Percentiles rank a stretch among this genome's conserved stretches.
These are phyloP conservation scores for Heliconius aoede DNA, from an alignment of 2,888 invertebrate species.

Conservation along the genomic window DNA sequence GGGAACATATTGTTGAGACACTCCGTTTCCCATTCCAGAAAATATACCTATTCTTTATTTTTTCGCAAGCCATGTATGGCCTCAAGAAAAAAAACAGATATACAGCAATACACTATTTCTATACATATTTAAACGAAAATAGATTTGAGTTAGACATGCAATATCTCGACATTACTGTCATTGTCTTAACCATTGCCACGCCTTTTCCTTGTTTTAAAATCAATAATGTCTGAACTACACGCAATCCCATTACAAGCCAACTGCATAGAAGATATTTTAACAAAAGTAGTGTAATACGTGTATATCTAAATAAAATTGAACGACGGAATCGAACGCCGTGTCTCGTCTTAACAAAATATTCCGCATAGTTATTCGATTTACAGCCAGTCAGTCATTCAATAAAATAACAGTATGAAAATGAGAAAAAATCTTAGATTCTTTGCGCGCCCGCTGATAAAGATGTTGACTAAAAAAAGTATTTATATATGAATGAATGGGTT, in stretches of 20 bases:
- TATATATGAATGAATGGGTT: too few species aligned
- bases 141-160: neutral
- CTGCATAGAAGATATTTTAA: neutral
- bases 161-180: neutral
- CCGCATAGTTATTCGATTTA: too few species aligned
- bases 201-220: constrained; percentile 19
- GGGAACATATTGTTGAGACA: too few species aligned
- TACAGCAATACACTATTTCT: neutral
- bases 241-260: neutral
- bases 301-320: too few species aligned
- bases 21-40: too few species aligned
- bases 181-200: constrained; percentile 14
- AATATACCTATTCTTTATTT: neutral
- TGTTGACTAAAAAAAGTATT: too few species aligned
- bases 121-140: neutral
- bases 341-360: too few species aligned
- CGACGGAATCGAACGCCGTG: too few species aligned
- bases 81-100: neutral
- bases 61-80: neutral
- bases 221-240: constrained; percentile 10
- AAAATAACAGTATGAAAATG: too few species aligned
- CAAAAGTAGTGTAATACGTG: neutral
- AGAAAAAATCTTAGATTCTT: too few species aligned
- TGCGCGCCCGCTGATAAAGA: too few species aligned
- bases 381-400: too few species aligned